Base-by-base conservation (phyloP, 2,113 vertebrate genomes). In the Eptesicus fuscus region DNA sequence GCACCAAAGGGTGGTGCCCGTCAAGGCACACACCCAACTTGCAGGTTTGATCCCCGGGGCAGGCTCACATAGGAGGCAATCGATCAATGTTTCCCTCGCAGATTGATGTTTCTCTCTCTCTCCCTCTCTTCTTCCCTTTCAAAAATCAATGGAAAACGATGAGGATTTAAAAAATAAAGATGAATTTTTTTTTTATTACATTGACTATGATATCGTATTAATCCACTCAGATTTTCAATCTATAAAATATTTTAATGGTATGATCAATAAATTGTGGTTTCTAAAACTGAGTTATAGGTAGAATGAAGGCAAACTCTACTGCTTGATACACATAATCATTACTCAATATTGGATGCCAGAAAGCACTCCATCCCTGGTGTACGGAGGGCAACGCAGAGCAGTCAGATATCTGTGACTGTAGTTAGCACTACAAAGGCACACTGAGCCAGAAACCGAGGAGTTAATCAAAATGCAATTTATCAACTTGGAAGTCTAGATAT, bases 321-420 rank as follows among this genome's bases (percentile, higher is more conserved):
- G 37, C 4, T 17, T 51, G 8, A 44, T 51, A n/a, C 32, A 61
- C 61, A 63, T 16, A 51, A 17, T n/a, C 51, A 85, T 22, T 47
- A 13, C 13, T 84, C 8, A 40, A 4, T 61, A 94, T 13, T 35
- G 84, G 37, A 86, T 63, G 12, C 16, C 4, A 80, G 14, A 74
- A 28, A 23, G 3, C 0, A 1, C 11, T 1, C 0, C 40, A 1
- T 1, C 1, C 9, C 1, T 37, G 0, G 8, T 63, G 65, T 4
- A 28, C 1, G 3, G 1, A 47, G 2, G 9, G 13, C 20, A 22
- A 59, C 2, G 12, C 2, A 40, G 2, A 11, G 3, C 6, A 70
- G 1, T 37, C 51, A 82, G 8, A 32, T 44, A 14, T 73, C 16
- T 47, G 18, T 35, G 18, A 2, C 5, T 61, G 5, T 5, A 40